These are phyloP conservation scores for Tigriopus californicus DNA, from an alignment of 2,888 invertebrate species.

Conservation along the genomic window DNA sequence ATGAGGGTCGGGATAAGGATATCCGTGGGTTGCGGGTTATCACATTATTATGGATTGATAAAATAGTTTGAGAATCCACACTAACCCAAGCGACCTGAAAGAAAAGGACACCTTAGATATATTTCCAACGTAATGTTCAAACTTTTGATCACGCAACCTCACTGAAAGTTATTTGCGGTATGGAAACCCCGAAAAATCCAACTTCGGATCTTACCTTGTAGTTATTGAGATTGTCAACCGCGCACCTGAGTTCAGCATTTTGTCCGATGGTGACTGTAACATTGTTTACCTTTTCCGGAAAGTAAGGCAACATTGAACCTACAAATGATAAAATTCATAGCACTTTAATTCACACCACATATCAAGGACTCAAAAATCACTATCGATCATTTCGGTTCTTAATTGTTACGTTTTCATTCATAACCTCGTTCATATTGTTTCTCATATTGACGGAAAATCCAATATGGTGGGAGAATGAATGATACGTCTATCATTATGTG, in stretches of 20 bases:
- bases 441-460: too few relatives aligned
- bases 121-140: background rate
- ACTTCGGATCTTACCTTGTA: constrained; percentile 48
- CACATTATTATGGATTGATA: constrained; percentile 76
- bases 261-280: constrained; percentile 72
- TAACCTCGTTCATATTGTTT: too few relatives aligned
- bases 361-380: too few relatives aligned
- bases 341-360: too few relatives aligned
- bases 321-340: constrained; percentile 29
- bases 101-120: constrained; percentile 16
- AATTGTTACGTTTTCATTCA: too few relatives aligned
- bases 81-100: constrained; percentile 76
- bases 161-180: background rate
- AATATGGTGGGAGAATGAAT: too few relatives aligned
- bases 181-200: background rate
- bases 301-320: constrained; percentile 53
- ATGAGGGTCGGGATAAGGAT: constrained; percentile 43
- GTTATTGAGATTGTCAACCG: constrained; percentile 65
- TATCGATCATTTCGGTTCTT: too few relatives aligned
- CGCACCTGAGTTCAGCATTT: constrained; percentile 68
- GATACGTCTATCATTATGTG: too few relatives aligned
- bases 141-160: background rate
- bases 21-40: constrained; percentile 78
- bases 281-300: constrained; percentile 72
- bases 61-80: constrained; percentile 75